phyloP scores from a whole-genome alignment of 64 coral and sea anemone genomes.

The Astreopora myriophthalma region DNA sequence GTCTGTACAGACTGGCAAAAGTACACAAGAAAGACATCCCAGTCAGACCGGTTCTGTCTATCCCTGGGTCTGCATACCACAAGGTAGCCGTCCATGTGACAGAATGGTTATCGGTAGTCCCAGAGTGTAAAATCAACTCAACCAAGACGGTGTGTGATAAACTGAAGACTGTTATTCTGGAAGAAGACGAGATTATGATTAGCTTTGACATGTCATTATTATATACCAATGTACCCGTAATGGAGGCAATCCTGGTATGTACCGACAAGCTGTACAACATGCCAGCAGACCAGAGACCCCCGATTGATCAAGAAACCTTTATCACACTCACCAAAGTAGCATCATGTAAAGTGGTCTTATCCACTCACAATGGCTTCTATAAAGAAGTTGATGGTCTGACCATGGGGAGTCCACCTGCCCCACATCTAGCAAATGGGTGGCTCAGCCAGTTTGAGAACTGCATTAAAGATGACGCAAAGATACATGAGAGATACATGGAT shows the following conservation, averaged over 20 bases:
- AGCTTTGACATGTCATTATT: conserved; percentile 55
- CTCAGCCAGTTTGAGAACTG: not conserved
- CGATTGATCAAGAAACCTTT: not conserved
- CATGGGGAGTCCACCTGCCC: not conserved
- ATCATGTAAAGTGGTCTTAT: not conserved
- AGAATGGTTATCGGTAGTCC: conserved; percentile 28
- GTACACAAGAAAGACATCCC: not conserved
- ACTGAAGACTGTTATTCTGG: not conserved
- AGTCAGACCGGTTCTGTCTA: not conserved
- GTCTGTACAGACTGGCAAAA: conserved; percentile 10
- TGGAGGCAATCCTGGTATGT: conserved; percentile 34
- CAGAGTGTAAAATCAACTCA: conserved; percentile 15
- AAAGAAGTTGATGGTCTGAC: no score
- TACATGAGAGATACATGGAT: no score
- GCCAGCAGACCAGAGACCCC: conserved; percentile 53
- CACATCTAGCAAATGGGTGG: not conserved
- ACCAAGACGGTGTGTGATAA: conserved; percentile 11
- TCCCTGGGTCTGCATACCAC: conserved; percentile 27
- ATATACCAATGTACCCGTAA: conserved; percentile 39
- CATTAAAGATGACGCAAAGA: not conserved
- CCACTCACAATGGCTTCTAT: no score
- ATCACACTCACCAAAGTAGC: not conserved
- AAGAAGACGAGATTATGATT: conserved; percentile 42
- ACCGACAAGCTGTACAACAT: conserved; percentile 33
- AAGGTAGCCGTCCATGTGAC: not conserved